Base-by-base conservation (phyloP, 2,797 vertebrate species). In the Cuculus canorus region DNA sequence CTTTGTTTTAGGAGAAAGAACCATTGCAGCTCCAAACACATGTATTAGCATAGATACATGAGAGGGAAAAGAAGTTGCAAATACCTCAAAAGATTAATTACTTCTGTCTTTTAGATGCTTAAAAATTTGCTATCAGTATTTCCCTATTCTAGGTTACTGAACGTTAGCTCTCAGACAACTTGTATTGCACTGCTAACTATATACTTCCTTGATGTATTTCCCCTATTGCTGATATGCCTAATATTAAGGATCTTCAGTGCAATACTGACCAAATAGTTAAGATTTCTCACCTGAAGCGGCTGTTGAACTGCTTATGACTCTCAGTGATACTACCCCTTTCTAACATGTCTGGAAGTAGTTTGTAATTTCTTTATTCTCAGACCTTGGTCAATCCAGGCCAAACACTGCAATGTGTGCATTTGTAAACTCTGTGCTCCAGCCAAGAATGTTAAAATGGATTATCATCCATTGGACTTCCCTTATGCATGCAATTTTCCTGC, bases 391-490 rank as follows among this genome's bases (percentile, higher is more conserved):
- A 72, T 48, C 48, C 63, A 82, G 59, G 66, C 59, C 63, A 89
- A 88, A 87, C 53, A 59, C 61, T 65, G 21, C 60, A 77, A 3
- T 53, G 61, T 50, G 37, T 50, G 41, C 48, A 50, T 32, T 21
- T 64, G 45, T 60, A 64, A 91, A 80, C 28, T 82, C 75, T 91
- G 52, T 71, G 61, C 54, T 92, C 60, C 82, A 88, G 78, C 48
- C 86, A 93, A 92, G 52, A 93, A 87, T n/a, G 76, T 85, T 65
- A 78, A 94, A 92, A 95, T 19, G 61, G 27, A 91, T 86, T 68
- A 80, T 82, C 35, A 75, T 64, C 43, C 60, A 88, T 11, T 4
- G 18, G 60, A 70, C 60, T 73, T 93, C 7, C 21, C 35, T 78
- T 63, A 88, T 21, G 30, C 9, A 84, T 45, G 56, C 28, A 91